These are phyloP conservation scores for Drosophila nikananu DNA, from an alignment of 1,140 invertebrate species.

Conservation along the genomic window DNA sequence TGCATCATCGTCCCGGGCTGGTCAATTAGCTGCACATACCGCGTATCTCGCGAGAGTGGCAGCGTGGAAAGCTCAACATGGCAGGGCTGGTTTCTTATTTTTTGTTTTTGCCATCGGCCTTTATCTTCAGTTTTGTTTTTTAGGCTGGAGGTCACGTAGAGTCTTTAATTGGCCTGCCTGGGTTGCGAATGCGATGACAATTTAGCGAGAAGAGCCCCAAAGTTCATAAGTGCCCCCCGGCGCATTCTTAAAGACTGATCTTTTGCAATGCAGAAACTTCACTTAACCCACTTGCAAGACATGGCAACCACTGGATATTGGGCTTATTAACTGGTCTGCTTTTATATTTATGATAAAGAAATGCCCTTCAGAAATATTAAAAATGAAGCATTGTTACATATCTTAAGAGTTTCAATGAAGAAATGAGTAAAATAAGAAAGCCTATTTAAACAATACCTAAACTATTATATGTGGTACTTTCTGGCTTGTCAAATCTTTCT, in stretches of 20 bases:
- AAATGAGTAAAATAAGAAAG: background rate
- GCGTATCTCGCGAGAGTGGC: conserved; percentile 54
- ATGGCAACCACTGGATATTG: conserved; percentile 5
- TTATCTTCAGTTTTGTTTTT: conserved; percentile 28
- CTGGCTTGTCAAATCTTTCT: background rate
- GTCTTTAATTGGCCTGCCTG: conserved; percentile 68
- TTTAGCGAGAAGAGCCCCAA: conserved; percentile 48
- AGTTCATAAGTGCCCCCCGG: conserved; percentile 53
- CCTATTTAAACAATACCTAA: background rate
- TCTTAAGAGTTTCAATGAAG: too few relatives aligned
- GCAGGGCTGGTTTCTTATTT: conserved; percentile 48
- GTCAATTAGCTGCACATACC: conserved; percentile 79
- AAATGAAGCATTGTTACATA: background rate
- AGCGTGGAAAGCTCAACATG: conserved; percentile 63
- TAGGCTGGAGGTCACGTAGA: conserved; percentile 50
- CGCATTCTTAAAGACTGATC: conserved; percentile 34
- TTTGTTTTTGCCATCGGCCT: conserved; percentile 29
- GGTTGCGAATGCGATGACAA: conserved; percentile 51
- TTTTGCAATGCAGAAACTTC: conserved; percentile 25
- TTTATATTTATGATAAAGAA: background rate
- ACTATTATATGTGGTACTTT: background rate
- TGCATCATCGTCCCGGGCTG: conserved; percentile 62
- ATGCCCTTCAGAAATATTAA: background rate
- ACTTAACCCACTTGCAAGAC: conserved; percentile 26
- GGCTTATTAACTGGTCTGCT: background rate